Conservation (phyloP, 2,888 invertebrate genomes). For the Platycnemis pennipes region DNA sequence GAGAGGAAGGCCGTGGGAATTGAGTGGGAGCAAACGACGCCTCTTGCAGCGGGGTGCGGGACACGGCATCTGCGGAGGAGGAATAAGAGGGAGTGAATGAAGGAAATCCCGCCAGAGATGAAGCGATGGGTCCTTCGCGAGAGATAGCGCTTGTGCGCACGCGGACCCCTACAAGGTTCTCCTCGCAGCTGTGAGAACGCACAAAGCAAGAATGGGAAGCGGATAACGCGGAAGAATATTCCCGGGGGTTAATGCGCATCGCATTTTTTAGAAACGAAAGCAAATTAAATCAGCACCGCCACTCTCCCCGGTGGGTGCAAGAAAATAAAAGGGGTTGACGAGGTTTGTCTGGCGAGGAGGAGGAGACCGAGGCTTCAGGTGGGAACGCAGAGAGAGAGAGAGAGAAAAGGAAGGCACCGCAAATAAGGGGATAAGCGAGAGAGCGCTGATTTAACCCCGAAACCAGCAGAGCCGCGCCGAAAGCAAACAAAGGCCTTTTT, state of each 20-base stretch:
- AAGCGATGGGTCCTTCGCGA: too few relatives aligned
- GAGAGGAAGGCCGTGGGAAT: too few relatives aligned
- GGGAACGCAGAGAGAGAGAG: neutral
- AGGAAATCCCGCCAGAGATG: conserved; percentile 35
- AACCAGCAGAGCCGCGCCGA: conserved; percentile 28
- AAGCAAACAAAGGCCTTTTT: conserved; percentile 51
- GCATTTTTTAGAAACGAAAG: conserved; percentile 61
- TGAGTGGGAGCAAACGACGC: too few relatives aligned
- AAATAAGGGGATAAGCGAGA: conserved; percentile 52
- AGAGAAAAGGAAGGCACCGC: conserved; percentile 13
- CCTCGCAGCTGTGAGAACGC: neutral
- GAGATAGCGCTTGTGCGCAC: neutral
- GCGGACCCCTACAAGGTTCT: neutral
- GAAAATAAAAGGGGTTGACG: conserved; percentile 56
- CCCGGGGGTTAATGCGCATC: conserved; percentile 55
- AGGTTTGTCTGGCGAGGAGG: conserved; percentile 4
- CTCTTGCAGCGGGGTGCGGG: neutral
- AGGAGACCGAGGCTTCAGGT: conserved; percentile 9
- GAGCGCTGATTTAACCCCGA: conserved; percentile 45
- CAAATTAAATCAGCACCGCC: conserved; percentile 57
- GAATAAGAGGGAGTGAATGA: neutral
- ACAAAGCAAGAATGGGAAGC: conserved; percentile 24
- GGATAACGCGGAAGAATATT: conserved; percentile 62
- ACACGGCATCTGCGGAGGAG: neutral
- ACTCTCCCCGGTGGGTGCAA: neutral